phyloP scores from a whole-genome alignment of 2,797 vertebrate species.

The Poeciliopsis presidionis region DNA sequence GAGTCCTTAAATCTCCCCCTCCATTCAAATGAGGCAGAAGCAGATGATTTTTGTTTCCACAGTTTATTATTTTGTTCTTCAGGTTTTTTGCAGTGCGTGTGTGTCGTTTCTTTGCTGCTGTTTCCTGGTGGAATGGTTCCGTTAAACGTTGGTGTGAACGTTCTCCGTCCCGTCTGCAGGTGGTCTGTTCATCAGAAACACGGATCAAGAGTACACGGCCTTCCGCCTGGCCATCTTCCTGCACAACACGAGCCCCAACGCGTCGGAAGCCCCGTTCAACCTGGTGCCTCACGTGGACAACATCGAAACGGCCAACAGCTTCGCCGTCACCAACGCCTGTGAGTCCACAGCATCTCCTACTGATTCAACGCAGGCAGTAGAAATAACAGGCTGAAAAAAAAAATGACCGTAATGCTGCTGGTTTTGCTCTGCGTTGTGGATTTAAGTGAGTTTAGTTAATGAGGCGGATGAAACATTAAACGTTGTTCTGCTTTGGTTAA shows the following conservation, averaged over 20 bases:
- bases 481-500: background rate
- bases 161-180: constrained; percentile 59
- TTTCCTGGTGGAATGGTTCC: background rate
- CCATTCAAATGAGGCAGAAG: background rate
- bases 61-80: background rate
- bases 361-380: background rate
- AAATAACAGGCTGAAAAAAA: background rate
- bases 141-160: background rate
- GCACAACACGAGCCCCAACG: constrained; percentile 98
- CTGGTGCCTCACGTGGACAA: constrained; percentile 99
- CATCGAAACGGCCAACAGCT: constrained; percentile 99
- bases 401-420: too few species aligned
- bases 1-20: background rate
- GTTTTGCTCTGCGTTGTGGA: background rate
- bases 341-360: constrained; percentile 75
- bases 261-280: constrained; percentile 97
- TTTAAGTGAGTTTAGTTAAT: background rate
- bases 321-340: constrained; percentile 99
- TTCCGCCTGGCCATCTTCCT: constrained; percentile 98
- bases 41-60: background rate
- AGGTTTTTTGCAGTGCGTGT: background rate
- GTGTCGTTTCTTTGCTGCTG: background rate
- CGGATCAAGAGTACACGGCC: constrained; percentile 99
- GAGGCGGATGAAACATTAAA: background rate
- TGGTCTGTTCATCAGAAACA: constrained; percentile 98